Evolutionary conservation across 2,888 invertebrate genomes (phyloP), one percentile per base, ranked within the genome.

Genomic region (Elgonia sp.): DNA sequence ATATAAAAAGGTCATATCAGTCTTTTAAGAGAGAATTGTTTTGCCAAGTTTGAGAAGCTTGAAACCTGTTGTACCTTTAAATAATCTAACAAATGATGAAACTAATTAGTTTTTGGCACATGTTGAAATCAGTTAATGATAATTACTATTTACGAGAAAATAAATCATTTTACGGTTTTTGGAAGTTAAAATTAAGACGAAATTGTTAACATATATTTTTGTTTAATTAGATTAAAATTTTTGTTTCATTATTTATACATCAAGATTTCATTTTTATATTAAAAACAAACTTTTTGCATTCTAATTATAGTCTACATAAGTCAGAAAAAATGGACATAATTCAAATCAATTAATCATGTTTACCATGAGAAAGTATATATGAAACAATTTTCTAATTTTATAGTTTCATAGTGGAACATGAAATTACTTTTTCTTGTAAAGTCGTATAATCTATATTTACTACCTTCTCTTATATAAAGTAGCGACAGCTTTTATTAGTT

Each of bases 41-140:
- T 50, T 50, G 50, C 7, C 50, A 50, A 50, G 50, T 50, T 50
- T 14, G 50, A 50, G 14, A 14, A 12, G 50, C 50, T 50, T 14
- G 50, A 8, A 50, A 50, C 16, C 60, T 39, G 63, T 63, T 39
- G 63, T 63, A 16, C 39, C 63, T 37, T 39, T 63, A 63, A 63
- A 63, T 63, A 63, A 63, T 63, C 39, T 37, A 63, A 39, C 63
- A n/a, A 60, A 60, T 63, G 63, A 63, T 63, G 39, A 63, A 39
- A 39, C 39, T 63, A 63, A 63, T 63, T 39, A 63, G 39, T 12
- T 63, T 63, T 63, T 63, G 63, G 39, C 63, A 37, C 12, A 63
- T 39, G n/a, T n/a, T 63, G 16, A 39, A 39, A 63, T 4, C 37
- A 39, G 63, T 63, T 63, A 63, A 63, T 63, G 16, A 7, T 50